Conservation (phyloP, 2,888 invertebrate genomes). For the Acholoe squamosa region DNA sequence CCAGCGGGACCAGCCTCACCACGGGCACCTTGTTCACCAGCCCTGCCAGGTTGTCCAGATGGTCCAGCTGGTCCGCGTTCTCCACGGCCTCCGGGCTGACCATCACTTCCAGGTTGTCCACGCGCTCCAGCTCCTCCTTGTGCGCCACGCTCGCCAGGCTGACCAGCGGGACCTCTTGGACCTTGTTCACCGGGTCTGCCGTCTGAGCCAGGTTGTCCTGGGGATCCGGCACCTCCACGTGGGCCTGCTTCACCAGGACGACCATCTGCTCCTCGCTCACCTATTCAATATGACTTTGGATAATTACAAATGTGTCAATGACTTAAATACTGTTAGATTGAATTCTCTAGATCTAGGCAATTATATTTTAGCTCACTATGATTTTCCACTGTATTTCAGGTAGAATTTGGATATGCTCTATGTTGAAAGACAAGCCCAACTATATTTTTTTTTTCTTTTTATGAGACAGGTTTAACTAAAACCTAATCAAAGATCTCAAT, state of each 20-base stretch:
- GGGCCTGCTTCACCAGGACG: conserved; percentile 63
- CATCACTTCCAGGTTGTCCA: conserved; percentile 63
- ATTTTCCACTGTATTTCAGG: too few species aligned
- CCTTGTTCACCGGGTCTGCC: conserved; percentile 89
- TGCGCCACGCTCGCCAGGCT: conserved; percentile 63
- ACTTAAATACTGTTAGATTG: too few species aligned
- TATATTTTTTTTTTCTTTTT: too few species aligned
- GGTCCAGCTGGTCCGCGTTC: conserved; percentile 65
- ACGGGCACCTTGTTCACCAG: conserved; percentile 62
- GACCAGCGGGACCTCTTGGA: conserved; percentile 83
- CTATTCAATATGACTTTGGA: conserved; percentile 51
- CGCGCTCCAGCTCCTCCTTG: conserved; percentile 64
- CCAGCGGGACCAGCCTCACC: conserved; percentile 65
- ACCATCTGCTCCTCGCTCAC: conserved; percentile 62
- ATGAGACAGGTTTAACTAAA: too few species aligned
- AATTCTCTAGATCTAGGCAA: too few species aligned
- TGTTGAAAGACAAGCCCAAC: too few species aligned
- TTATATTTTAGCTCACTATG: conserved; percentile 61
- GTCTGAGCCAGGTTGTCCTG: conserved; percentile 65
- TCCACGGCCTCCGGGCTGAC: conserved; percentile 61
- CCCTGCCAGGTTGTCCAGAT: conserved; percentile 58
- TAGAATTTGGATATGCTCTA: too few species aligned
- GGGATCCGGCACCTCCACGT: conserved; percentile 65
- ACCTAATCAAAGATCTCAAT: too few species aligned
- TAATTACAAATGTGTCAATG: too few species aligned